Percentiles rank a stretch among this genome's conserved stretches.
Evolutionary conservation across 2,113 vertebrate genomes (phyloP).

Genomic region (Dicrurus megarhynchus): DNA sequence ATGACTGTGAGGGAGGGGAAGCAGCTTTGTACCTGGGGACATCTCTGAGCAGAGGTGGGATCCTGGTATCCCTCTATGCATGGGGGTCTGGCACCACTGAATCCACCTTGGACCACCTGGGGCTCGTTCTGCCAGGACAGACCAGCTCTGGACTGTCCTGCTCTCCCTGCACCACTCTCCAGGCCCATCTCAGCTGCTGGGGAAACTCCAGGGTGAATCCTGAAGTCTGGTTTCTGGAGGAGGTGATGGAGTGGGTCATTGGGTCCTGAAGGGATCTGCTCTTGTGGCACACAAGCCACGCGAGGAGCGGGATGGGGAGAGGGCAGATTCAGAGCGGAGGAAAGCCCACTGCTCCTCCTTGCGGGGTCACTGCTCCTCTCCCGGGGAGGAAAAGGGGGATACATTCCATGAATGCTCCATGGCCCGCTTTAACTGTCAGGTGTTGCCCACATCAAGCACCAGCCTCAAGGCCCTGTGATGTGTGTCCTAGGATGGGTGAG

Average conservation of each 20-base stretch:
- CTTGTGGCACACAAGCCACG: not conserved
- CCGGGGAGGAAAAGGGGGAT: accelerated
- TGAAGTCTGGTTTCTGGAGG: not conserved
- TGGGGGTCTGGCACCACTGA: not conserved
- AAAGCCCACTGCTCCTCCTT: not conserved
- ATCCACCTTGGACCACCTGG: too few species aligned
- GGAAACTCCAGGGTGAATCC: not conserved
- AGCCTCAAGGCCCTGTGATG: accelerated
- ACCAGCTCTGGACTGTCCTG: not conserved
- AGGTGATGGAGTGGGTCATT: not conserved
- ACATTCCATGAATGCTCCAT: not conserved
- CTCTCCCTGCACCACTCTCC: not conserved
- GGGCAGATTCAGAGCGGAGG: not conserved
- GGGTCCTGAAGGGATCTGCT: accelerated
- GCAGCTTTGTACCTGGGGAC: accelerated
- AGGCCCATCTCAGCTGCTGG: not conserved
- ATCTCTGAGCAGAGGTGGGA: not conserved
- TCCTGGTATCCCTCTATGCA: accelerated
- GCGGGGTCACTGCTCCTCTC: not conserved
- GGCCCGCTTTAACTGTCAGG: not conserved
- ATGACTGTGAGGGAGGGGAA: not conserved
- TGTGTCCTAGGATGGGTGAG: not conserved
- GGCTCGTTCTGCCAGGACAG: not conserved
- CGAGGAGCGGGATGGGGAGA: accelerated
- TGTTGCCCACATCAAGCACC: accelerated